These are phyloP conservation scores for Myiagra hebetior DNA, from an alignment of 2,113 vertebrate genomes.

Conservation along the genomic window DNA sequence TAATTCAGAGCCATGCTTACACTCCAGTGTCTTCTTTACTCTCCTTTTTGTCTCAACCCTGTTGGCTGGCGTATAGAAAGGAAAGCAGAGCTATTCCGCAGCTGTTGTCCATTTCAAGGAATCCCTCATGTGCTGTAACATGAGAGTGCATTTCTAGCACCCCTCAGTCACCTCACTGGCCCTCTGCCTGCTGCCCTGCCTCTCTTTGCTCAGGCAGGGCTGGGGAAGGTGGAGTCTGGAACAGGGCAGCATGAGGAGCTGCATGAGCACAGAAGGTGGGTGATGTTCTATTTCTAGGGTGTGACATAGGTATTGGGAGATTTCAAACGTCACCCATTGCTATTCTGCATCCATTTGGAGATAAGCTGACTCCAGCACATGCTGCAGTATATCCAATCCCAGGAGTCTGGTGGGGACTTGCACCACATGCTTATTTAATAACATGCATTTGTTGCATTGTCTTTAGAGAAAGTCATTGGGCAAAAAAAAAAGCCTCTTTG, in stretches of 20 bases:
- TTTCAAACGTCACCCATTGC: neutral
- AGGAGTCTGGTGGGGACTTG: neutral
- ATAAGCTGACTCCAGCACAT: neutral
- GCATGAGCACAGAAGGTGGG: rapidly evolving
- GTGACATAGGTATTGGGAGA: neutral
- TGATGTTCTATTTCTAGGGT: neutral
- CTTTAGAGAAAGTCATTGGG: neutral
- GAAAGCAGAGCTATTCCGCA: neutral
- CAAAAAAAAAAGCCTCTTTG: neutral
- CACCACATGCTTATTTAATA: neutral
- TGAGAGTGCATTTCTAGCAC: neutral
- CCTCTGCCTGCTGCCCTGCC: neutral
- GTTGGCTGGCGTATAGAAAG: neutral
- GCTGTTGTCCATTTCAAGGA: neutral
- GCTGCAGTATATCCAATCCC: neutral
- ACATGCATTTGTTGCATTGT: neutral
- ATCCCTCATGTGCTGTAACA: neutral
- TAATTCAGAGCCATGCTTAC: neutral
- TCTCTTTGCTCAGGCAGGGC: neutral
- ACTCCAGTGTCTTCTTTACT: neutral
- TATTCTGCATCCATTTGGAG: neutral
- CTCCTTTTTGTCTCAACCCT: neutral
- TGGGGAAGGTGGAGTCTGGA: neutral
- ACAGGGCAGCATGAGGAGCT: rapidly evolving
- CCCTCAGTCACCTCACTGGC: neutral